Evolutionary conservation across 2,113 vertebrate genomes (phyloP), one percentile per base, ranked within the genome.

Genomic region (Hydrolagus affinis): DNA sequence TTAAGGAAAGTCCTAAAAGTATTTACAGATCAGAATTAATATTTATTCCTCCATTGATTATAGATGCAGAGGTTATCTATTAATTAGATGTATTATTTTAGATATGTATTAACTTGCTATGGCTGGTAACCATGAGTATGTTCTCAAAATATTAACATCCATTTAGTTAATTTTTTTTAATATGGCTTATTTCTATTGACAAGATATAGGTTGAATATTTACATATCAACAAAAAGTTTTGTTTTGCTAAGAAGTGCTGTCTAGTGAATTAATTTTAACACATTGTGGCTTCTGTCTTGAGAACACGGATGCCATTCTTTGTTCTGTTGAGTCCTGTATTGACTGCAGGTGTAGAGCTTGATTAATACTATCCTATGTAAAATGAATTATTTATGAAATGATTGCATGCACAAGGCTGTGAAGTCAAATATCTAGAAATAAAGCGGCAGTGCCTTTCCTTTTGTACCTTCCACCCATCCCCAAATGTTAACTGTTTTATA

Each of bases 391-490:
- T 91, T 92, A 92, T 89, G 87, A 88, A 88, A 88, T 83, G 78
- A 83, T 66, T 96, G 96, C 95, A 94, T 93, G 95, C 92, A 89
- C 87, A 89, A 94, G 93, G 94, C 95, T 95, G 94, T 91, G 92
- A 94, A 91, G 94, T 95, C 91, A 23, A 85, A 90, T 93, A 94
- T 94, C 91, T 91, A 96, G 88, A 93, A 95, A 95, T 93, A 96
- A 95, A 94, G 95, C 91, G 94, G 96, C 96, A 97, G 96, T 98
- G 97, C 97, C 96, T 99, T 93, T 95, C 93, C 89, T 89, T 90
- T 92, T 95, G 90, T 96, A 95, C 90, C 91, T 92, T 91, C 92
- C 91, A 93, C 90, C 88, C 92, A 91, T 91, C 89, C 90, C 89
- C 87, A 90, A 86, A 87, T 89, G 89, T 94, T 94, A 94, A 90